Evolutionary conservation across 1,140 invertebrate species (phyloP).

Genomic region (Eriocheir sinensis): DNA sequence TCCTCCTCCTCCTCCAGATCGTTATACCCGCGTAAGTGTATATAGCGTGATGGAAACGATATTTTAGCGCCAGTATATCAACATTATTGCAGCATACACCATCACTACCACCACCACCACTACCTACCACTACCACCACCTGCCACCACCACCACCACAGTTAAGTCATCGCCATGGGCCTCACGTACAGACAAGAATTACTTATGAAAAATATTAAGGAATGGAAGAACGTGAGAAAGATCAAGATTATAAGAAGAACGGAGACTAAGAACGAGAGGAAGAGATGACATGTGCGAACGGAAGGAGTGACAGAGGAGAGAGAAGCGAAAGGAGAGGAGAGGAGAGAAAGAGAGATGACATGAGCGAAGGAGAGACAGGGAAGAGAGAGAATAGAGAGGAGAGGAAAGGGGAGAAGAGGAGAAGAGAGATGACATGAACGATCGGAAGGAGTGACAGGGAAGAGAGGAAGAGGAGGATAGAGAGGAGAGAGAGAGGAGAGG

Average conservation of each 20-base stretch:
- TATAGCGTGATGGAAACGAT: constrained; percentile 19
- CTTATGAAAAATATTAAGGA: no score
- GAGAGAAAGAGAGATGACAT: background rate
- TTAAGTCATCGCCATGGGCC: no score
- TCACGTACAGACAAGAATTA: no score
- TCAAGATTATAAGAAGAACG: no score
- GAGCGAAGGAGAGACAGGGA: background rate
- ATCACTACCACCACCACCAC: background rate
- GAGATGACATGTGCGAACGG: background rate
- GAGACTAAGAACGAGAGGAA: no score
- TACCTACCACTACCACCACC: background rate
- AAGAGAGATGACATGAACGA: background rate
- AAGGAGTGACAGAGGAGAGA: background rate
- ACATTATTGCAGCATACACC: background rate
- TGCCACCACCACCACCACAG: no score
- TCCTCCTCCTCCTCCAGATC: background rate
- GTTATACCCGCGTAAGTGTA: background rate
- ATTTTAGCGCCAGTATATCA: background rate
- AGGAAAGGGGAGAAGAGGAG: background rate
- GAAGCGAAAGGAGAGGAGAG: background rate
- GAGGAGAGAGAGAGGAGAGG: background rate
- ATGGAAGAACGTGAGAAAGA: no score
- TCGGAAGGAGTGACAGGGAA: background rate
- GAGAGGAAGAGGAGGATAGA: background rate
- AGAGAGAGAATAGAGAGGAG: constrained; percentile 15